Base-by-base conservation (phyloP, 2,797 vertebrate genomes). In the Oryzias sinensis region DNA sequence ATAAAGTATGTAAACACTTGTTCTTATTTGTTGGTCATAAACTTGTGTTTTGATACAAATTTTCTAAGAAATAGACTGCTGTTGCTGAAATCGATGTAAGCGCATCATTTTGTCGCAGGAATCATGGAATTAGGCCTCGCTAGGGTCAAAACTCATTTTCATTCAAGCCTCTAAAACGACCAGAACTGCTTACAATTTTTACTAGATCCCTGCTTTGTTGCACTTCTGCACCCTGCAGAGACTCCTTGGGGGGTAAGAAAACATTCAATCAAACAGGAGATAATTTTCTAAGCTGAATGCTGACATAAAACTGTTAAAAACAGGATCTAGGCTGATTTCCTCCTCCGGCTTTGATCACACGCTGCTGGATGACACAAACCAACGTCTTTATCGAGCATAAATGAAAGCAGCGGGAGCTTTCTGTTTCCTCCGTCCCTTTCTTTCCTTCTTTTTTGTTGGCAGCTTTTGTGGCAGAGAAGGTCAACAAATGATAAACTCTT, bases 401-500 rank as follows among this genome's bases (percentile, higher is more conserved):
- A 52, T 56, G 49, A 55, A 60, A 64, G 46, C 46, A 14, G 33
- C 15, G 14, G 7, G 48, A 11, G 14, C 40, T 53, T 41, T 55
- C 45, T 50, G 14, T 62, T 53, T 37, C 33, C 2, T 27, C n/a
- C 33, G 22, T 46, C 47, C 8, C 37, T 37, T 14, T 53, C 29
- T 52, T 57, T 49, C 57, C 50, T 59, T 53, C 25, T 48, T 51
- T 62, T 65, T 49, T 40, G 56, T 65, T 68, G 49, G 58, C 59
- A 61, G 70, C 65, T 86, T 82, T 76, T 71, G 75, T 72, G 77
- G 72, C 76, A 46, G 76, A 83, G 78, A 85, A 85, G 86, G 86
- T 88, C 84, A 88, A 81, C 75, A 87, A 80, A 84, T 75, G 83
- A 88, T 85, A 79, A 80, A 84, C 77, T 81, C 78, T 68, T 72